Conservation (phyloP, 2,797 vertebrate genomes). For the Girardinus metallicus region DNA sequence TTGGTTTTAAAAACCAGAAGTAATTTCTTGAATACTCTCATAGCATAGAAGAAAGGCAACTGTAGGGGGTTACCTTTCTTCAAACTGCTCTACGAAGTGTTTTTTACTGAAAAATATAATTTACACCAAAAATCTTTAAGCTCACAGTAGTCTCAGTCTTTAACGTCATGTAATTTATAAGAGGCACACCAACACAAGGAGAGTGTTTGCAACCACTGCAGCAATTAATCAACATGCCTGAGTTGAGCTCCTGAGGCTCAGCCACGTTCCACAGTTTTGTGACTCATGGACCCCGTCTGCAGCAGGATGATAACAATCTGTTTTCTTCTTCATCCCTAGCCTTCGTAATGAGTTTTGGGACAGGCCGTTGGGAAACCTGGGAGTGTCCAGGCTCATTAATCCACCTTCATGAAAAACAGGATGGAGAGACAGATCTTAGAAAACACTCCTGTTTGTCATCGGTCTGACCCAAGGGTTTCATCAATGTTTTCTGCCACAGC, state of each 20-base stretch:
- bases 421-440: conserved; percentile 38
- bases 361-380: conserved; percentile 74
- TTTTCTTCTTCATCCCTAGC: conserved; percentile 50
- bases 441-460: conserved; percentile 43
- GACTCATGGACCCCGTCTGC: conserved; percentile 60
- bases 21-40: background rate
- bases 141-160: background rate
- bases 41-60: background rate
- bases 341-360: conserved; percentile 44
- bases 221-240: conserved; percentile 46
- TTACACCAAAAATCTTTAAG: background rate
- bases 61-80: background rate
- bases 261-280: conserved; percentile 50
- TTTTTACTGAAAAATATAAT: background rate
- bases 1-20: background rate
- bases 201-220: conserved; percentile 22
- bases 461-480: conserved; percentile 16
- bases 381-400: conserved; percentile 70
- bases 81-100: background rate
- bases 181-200: conserved; percentile 16
- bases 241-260: conserved; percentile 44
- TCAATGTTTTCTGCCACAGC: no score
- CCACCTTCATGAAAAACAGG: conserved; percentile 53
- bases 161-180: background rate
- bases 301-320: conserved; percentile 47